Base-by-base conservation (phyloP, 2,113 vertebrate species). In the Benitochromis conjunctus region DNA sequence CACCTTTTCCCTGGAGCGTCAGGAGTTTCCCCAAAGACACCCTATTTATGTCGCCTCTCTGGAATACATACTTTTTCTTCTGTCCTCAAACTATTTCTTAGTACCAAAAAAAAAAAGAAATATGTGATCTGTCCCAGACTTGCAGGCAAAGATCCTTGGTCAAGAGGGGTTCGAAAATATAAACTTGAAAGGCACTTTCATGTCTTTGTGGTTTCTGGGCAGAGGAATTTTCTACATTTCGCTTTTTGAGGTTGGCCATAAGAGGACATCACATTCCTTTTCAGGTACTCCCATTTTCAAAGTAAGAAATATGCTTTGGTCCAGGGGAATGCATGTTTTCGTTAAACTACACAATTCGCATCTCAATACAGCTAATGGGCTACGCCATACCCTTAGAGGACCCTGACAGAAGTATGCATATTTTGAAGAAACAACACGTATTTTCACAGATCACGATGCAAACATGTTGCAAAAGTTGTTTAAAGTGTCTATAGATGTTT, bases 151-250 rank as follows among this genome's bases (percentile, higher is more conserved):
- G 24, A 87, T 74, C 83, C 31, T 76, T 79, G 66, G 62, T 74
- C 77, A 74, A 88, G 85, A 85, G 57, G 13, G 64, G 54, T 82
- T 82, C 69, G 43, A 80, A 86, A 85, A 12, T 71, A 92, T 89
- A 60, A 88, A 89, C 60, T 83, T 89, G 69, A 91, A 94, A 89
- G 90, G 64, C 19, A 69, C 87, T 92, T 91, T 92, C 48, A 88
- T 86, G 92, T 93, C 87, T 86, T 91, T 92, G 88, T 85, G 83
- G 66, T 85, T 83, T 66, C 26, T 36, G 8, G 71, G 79, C 85
- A 77, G 41, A 80, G n/a, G 43, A 76, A 46, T 56, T 88, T 89
- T 71, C 29, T 19, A 56, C 38, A 86, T 55, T 84, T 43, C 48
- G 2, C 69, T 54, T 81, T 85, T 56, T 19, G 34, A 56, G 24